Evolutionary conservation across 2,888 invertebrate species (phyloP).

Genomic region (Gortyna flavago): DNA sequence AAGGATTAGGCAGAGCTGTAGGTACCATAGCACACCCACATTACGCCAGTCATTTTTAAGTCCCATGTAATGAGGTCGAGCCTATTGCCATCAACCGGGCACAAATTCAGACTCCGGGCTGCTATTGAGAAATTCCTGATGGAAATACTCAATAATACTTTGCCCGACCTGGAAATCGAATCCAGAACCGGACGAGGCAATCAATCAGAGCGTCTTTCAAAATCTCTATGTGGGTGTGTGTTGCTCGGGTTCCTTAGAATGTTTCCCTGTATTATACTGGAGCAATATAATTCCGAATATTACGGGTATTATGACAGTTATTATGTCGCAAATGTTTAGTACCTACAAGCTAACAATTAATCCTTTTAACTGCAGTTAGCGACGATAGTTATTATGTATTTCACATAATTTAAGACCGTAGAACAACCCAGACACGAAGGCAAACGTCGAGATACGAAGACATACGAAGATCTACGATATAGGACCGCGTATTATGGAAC

Average conservation of each 20-base stretch:
- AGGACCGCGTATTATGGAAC: background rate
- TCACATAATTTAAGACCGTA: background rate
- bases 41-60: too few relatives aligned
- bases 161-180: background rate
- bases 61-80: background rate
- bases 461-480: background rate
- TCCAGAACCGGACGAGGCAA: background rate
- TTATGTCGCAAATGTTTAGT: constrained; percentile 32
- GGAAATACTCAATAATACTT: background rate
- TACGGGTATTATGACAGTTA: constrained; percentile 24
- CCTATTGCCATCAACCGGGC: background rate
- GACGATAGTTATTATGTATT: constrained; percentile 1
- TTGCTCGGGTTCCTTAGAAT: background rate
- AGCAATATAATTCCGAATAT: constrained; percentile 4
- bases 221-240: background rate
- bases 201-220: background rate
- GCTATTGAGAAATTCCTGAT: background rate
- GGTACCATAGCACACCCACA: background rate
- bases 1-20: background rate
- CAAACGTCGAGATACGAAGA: background rate
- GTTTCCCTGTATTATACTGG: constrained; percentile 11
- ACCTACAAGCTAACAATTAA: constrained; percentile 24
- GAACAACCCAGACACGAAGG: background rate
- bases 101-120: background rate
- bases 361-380: constrained; percentile 15